A percentile compares a stretch with the other conserved stretches of the same genome.
These are phyloP conservation scores for Meloidogyne exigua DNA, from an alignment of 1,140 invertebrate species.

Conservation along the genomic window DNA sequence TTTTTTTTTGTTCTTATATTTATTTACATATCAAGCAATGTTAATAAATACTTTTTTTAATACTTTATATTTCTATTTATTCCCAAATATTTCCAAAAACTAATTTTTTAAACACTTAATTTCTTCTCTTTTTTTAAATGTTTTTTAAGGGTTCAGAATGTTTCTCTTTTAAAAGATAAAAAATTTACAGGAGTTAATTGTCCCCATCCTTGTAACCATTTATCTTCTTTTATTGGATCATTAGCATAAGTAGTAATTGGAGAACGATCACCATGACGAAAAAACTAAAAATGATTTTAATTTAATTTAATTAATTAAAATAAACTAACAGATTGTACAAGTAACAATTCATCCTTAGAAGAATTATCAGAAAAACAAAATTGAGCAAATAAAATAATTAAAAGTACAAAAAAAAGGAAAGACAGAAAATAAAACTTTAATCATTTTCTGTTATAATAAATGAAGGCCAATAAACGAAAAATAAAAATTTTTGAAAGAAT, in stretches of 20 bases:
- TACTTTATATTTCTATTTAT: no score
- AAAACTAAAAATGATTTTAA: neutral
- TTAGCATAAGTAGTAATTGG: constrained; percentile 19
- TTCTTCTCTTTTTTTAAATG: neutral
- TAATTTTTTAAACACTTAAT: neutral
- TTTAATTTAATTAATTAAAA: neutral
- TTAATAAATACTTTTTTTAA: no score
- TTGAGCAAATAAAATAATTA: neutral
- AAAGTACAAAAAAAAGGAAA: neutral
- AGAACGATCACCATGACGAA: constrained; percentile 31
- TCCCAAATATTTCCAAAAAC: no score
- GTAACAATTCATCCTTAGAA: constrained; percentile 16
- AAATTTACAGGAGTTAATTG: constrained; percentile 33
- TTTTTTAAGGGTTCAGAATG: no score
- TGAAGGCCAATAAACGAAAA: neutral
- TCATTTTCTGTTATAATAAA: neutral
- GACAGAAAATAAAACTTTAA: neutral
- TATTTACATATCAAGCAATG: no score
- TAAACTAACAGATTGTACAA: constrained; percentile 11
- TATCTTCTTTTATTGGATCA: constrained; percentile 29
- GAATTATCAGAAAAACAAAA: neutral
- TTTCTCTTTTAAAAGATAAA: no score
- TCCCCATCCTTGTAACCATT: constrained; percentile 31
- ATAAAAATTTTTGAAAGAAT: neutral
- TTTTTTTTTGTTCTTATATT: no score